These are phyloP conservation scores for Hypercompe scribonia DNA, from an alignment of 2,888 invertebrate genomes.

Conservation along the genomic window DNA sequence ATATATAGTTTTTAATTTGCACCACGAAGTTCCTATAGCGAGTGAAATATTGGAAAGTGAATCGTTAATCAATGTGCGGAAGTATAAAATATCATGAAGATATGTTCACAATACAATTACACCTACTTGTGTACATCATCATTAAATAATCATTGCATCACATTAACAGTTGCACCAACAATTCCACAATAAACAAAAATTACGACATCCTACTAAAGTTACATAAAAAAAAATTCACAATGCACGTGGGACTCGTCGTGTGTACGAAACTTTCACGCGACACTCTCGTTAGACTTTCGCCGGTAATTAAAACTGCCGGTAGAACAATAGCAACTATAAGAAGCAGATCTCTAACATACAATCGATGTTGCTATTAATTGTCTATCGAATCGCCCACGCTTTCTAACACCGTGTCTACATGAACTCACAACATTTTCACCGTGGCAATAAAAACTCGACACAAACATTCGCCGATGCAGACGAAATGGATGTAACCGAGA, in stretches of 20 bases:
- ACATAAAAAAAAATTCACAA: constrained; percentile 65
- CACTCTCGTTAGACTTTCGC: constrained; percentile 84
- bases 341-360: constrained; percentile 77
- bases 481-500: constrained; percentile 47
- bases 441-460: constrained; percentile 52
- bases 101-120: constrained; percentile 25
- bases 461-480: constrained; percentile 41
- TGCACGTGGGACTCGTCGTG: constrained; percentile 68
- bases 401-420: constrained; percentile 74
- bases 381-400: constrained; percentile 82
- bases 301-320: constrained; percentile 80
- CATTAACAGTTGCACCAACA: constrained; percentile 56
- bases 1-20: constrained; percentile 9
- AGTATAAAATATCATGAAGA: constrained; percentile 37
- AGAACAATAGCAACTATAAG: constrained; percentile 82
- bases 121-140: constrained; percentile 27
- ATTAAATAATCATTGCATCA: constrained; percentile 60
- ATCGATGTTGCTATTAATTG: constrained; percentile 80
- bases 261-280: constrained; percentile 76
- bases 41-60: background rate
- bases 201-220: constrained; percentile 63
- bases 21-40: constrained; percentile 11
- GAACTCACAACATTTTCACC: constrained; percentile 66
- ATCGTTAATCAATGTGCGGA: constrained; percentile 19
- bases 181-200: constrained; percentile 64